Conservation (phyloP, 2,113 vertebrate genomes). For the Otocyon megalotis region DNA sequence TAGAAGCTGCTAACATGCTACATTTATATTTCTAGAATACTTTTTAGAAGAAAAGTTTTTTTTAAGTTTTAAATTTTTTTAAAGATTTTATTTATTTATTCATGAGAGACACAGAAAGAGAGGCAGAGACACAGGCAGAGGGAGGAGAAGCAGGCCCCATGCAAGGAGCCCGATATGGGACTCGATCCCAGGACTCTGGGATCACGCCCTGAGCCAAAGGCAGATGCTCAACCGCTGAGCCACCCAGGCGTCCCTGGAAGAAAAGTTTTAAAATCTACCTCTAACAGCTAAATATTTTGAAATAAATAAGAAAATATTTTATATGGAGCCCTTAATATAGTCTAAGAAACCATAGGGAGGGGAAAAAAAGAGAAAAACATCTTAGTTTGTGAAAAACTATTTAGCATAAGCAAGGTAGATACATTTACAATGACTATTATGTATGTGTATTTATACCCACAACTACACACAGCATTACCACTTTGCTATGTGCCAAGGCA, state of each 20-base stretch:
- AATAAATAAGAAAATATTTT: conserved; percentile 56
- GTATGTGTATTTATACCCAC: neutral
- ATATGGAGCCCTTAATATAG: neutral
- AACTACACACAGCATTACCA: neutral
- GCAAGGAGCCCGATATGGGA: no score
- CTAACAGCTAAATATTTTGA: neutral
- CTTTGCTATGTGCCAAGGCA: neutral
- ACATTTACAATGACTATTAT: neutral
- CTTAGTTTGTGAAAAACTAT: conserved; percentile 26
- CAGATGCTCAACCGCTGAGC: no score
- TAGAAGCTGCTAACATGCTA: neutral
- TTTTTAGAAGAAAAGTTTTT: neutral
- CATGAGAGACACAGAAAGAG: no score
- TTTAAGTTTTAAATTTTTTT: neutral
- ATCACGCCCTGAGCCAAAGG: no score
- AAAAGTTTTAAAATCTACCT: neutral
- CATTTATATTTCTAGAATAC: conserved; percentile 47
- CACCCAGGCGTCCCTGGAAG: no score
- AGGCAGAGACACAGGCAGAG: no score
- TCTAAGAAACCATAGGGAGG: neutral
- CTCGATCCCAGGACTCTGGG: no score
- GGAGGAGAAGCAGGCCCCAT: no score
- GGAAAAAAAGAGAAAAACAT: conserved; percentile 29
- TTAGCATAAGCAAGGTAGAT: neutral
- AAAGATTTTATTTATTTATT: no score